Evolutionary conservation across 1,140 invertebrate species (phyloP), one percentile per base, ranked within the genome.

Genomic region (Aleiodes sp.): DNA sequence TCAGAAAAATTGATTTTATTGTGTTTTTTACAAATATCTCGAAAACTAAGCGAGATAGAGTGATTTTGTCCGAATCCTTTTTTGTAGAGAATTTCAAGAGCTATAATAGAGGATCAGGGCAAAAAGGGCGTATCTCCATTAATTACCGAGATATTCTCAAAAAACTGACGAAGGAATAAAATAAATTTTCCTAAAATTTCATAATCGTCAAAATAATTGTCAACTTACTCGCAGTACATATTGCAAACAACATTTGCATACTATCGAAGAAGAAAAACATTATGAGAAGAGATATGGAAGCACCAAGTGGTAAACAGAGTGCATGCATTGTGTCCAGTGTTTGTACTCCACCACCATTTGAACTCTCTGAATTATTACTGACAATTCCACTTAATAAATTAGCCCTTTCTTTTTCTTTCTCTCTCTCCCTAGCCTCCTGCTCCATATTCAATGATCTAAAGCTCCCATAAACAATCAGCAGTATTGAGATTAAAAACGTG

Each of bases 261-360:
- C 96, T 98, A 87, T 99, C 97, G 81, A 99, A 98, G 86, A 98
- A 99, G 89, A 98, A 97, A 86, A 98, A 99, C 97, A 99, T 98
- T 71, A 98, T 91, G 16, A 99, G 91, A 66, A 99, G 89, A 64
- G 97, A 98, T 75, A 98, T 92, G 67, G 96, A 98, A 76, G 97
- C 97, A 80, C 96, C 96, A 59, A 99, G 89, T 64, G 97, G 97
- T 82, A 99, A 89, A 88, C 97, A 98, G 75, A 98, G 90, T 72
- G 97, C 97, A 86, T 99, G 97, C 92, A 98, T 95, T 66, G 96
- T 96, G 85, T 98, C 96, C 79, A 99, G 86, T 0, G 96, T 98
- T 87, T 97, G 94, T 35, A 97, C 91, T 86, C 92, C 92, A 94
- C 90, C 70, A 85, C 87, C 79, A 46, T 73, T 75, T 73, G 74